A percentile compares a stretch with the other conserved stretches of the same genome.
These are phyloP conservation scores for Smithornis capensis DNA, from an alignment of 2,113 vertebrate genomes.

Conservation along the genomic window DNA sequence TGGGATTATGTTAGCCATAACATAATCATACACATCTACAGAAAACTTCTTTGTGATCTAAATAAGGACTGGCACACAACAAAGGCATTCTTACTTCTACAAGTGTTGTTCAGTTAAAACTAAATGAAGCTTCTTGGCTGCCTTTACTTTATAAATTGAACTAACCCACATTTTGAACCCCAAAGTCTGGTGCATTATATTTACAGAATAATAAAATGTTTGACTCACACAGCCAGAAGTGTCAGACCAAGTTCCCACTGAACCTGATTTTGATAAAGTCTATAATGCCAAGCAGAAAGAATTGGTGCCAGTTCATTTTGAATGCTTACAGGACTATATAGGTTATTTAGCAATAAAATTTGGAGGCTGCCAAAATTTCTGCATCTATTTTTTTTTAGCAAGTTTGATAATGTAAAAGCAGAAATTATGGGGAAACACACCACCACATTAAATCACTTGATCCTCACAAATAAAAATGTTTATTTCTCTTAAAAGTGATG, in stretches of 20 bases:
- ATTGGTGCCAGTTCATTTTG: background rate
- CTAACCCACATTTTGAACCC: background rate
- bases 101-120: background rate
- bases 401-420: background rate
- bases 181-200: background rate
- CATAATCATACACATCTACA: background rate
- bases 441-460: accelerated
- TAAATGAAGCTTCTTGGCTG: background rate
- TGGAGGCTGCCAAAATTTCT: background rate
- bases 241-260: background rate
- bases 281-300: background rate
- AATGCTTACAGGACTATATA: background rate
- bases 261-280: background rate
- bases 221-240: background rate
- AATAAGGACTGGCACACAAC: background rate
- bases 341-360: background rate
- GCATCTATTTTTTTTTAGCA: background rate
- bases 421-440: background rate
- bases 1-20: background rate
- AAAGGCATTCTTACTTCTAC: background rate
- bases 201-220: background rate
- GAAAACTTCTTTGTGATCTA: background rate
- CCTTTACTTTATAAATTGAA: background rate
- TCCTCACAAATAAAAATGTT: background rate
- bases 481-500: background rate